These are phyloP conservation scores for Poeciliopsis turneri DNA, from an alignment of 2,797 vertebrate species.

Conservation along the genomic window DNA sequence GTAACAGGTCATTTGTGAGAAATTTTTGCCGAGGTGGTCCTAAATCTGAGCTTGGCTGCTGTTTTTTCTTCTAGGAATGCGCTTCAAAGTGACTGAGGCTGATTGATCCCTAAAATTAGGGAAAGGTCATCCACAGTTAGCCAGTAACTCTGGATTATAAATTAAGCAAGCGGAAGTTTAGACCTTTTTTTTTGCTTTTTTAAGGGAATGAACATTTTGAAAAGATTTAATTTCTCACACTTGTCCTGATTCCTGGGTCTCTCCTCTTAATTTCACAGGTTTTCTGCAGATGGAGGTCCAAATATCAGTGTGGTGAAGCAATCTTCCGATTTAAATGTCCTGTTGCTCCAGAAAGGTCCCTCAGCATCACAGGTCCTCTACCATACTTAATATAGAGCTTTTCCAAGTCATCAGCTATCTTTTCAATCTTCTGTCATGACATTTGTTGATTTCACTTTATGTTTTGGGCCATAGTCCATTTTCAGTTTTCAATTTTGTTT, in stretches of 20 bases:
- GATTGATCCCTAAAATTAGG: constrained; percentile 50
- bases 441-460: background rate
- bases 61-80: constrained; percentile 9
- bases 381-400: background rate
- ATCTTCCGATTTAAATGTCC: background rate
- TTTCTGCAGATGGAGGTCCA: background rate
- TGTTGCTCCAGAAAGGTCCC: background rate
- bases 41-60: constrained; percentile 58
- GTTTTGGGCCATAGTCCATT: background rate
- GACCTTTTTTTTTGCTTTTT: background rate
- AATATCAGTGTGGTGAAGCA: background rate
- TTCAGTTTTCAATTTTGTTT: background rate
- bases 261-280: background rate
- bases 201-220: background rate
- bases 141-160: background rate
- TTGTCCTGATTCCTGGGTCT: background rate
- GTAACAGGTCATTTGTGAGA: constrained; percentile 75
- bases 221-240: background rate
- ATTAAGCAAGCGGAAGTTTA: constrained; percentile 9
- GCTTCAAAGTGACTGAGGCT: constrained; percentile 15
- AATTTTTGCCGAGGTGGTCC: constrained; percentile 70
- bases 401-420: background rate
- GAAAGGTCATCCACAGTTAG: constrained; percentile 28
- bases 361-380: background rate
- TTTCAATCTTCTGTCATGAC: too few species aligned